phyloP scores from a whole-genome alignment of 53 echinoderm and acorn worm species.

The Antedon mediterranea region DNA sequence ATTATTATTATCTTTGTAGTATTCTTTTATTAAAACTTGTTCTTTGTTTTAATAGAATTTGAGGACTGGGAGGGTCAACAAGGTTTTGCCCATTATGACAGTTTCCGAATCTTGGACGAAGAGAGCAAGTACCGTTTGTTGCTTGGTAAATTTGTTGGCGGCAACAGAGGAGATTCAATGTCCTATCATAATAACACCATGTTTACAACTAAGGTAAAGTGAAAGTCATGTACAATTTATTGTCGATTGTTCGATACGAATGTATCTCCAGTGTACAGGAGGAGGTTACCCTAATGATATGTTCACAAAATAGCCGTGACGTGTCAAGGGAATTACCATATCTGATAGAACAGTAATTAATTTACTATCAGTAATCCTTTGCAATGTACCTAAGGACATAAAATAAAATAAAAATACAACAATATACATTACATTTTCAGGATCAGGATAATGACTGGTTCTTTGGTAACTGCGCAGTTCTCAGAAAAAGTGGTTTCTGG shows the following conservation, averaged over 20 bases:
- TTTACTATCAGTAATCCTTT: no score
- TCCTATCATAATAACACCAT: conserved; percentile 49
- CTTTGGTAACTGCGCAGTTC: conserved; percentile 43
- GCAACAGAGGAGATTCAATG: conserved; percentile 44
- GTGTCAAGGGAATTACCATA: no score
- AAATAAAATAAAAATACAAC: no score
- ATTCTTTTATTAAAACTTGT: no score
- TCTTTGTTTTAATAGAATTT: no score
- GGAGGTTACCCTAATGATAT: no score
- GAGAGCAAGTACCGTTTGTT: conserved; percentile 23
- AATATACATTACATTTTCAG: conserved; percentile 16
- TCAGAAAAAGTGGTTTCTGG: conserved; percentile 85
- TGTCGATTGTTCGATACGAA: no score
- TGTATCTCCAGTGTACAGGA: neutral
- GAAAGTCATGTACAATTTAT: neutral
- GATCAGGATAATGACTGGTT: conserved; percentile 60
- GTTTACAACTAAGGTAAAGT: conserved; percentile 44
- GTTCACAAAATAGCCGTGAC: no score
- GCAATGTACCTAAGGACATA: no score
- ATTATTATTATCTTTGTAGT: no score
- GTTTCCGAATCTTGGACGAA: conserved; percentile 23
- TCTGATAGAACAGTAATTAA: no score
- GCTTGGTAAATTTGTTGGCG: conserved; percentile 36
- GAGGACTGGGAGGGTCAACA: conserved; percentile 40
- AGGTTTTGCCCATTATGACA: conserved; percentile 43